phyloP scores from a whole-genome alignment of 2,888 invertebrate genomes.

The Cerastoderma edule region DNA sequence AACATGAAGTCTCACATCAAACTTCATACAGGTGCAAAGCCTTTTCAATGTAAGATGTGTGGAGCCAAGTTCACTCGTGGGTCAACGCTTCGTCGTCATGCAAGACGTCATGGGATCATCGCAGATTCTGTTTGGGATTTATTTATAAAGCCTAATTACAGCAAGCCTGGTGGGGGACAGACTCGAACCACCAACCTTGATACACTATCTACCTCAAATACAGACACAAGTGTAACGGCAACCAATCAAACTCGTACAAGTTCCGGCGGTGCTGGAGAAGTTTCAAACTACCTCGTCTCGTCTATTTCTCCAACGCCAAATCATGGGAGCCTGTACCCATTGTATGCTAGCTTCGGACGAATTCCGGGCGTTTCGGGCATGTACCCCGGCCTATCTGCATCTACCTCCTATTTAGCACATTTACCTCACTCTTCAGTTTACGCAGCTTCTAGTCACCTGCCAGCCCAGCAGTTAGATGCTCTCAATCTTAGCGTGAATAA shows the following conservation, averaged over 20 bases:
- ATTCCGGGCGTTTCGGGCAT: constrained; percentile 52
- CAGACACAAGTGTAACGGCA: constrained; percentile 39
- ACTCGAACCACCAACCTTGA: constrained; percentile 46
- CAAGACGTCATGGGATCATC: constrained; percentile 75
- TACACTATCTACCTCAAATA: constrained; percentile 59
- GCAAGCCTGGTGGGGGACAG: constrained; percentile 47
- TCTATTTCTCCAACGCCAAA: constrained; percentile 53
- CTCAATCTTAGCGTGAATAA: constrained; percentile 73
- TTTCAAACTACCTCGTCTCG: constrained; percentile 61
- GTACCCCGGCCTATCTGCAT: constrained; percentile 56
- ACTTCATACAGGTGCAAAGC: constrained; percentile 78
- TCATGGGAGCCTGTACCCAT: constrained; percentile 63
- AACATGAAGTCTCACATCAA: constrained; percentile 81
- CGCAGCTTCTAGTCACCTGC: constrained; percentile 62
- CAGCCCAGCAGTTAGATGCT: constrained; percentile 72
- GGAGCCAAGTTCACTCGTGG: constrained; percentile 79
- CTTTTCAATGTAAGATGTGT: constrained; percentile 78
- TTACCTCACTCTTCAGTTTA: constrained; percentile 58
- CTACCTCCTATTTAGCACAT: constrained; percentile 67
- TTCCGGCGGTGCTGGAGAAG: constrained; percentile 42
- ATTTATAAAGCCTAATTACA: constrained; percentile 66
- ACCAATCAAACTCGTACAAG: constrained; percentile 46
- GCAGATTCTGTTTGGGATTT: constrained; percentile 76
- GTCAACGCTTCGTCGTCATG: constrained; percentile 77
- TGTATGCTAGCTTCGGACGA: constrained; percentile 64